phyloP scores from a whole-genome alignment of 2,888 invertebrate species.

The Zhuqinia jingwanae region DNA sequence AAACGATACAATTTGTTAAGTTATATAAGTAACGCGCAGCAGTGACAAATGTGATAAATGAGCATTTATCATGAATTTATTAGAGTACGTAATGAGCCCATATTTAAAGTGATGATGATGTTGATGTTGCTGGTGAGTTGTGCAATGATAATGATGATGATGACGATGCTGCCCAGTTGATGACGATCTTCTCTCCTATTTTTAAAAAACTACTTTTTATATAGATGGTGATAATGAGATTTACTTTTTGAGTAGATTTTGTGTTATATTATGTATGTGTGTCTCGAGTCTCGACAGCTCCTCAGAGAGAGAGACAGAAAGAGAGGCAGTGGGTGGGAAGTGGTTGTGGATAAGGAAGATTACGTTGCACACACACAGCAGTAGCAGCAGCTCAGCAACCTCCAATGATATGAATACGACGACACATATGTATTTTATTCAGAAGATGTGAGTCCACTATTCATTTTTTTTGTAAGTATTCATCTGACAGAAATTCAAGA shows the following conservation, averaged over 20 bases:
- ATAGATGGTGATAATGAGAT: constrained; percentile 50
- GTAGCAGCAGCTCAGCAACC: constrained; percentile 3
- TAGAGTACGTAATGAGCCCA: not conserved
- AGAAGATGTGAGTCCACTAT: not conserved
- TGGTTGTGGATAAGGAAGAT: constrained; percentile 31
- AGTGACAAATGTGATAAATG: not conserved
- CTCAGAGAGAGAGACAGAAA: too few relatives aligned
- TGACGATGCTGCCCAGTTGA: constrained; percentile 7
- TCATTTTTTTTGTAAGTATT: constrained; percentile 1
- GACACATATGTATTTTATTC: constrained; percentile 9
- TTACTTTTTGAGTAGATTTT: not conserved
- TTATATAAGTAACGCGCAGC: too few relatives aligned
- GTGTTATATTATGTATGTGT: constrained; percentile 19
- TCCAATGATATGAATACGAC: not conserved
- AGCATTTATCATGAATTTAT: not conserved
- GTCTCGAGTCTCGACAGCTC: too few relatives aligned
- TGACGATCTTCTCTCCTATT: constrained; percentile 40
- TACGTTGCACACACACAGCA: constrained; percentile 30
- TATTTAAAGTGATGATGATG: constrained; percentile 13
- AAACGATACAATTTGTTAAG: too few relatives aligned
- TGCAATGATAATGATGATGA: constrained; percentile 4
- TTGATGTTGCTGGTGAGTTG: constrained; percentile 13
- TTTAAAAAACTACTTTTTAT: constrained; percentile 26
- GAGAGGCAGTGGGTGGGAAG: constrained; percentile 17
- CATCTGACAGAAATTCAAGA: constrained; percentile 20